Percentiles rank a stretch among this genome's conserved stretches.
These are phyloP conservation scores for Gulo gulo DNA, from an alignment of 2,113 vertebrate species.

Conservation along the genomic window DNA sequence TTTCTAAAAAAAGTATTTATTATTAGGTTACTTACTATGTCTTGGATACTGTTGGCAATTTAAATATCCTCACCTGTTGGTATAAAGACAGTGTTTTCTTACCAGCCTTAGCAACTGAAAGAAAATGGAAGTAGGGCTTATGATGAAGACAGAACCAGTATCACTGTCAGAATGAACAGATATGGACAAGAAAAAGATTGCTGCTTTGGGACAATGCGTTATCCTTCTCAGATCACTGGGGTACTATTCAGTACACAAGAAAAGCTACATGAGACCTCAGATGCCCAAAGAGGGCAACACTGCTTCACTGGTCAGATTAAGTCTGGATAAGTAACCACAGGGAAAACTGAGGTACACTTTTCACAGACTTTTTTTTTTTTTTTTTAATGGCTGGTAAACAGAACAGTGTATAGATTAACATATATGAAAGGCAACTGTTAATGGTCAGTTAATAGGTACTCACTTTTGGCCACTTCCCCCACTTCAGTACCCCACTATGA, in stretches of 20 bases:
- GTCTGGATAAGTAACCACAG: neutral
- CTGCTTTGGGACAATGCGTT: neutral
- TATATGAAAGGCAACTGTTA: neutral
- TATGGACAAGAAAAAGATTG: neutral
- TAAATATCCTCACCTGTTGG: neutral
- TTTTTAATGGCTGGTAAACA: neutral
- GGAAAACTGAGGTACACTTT: neutral
- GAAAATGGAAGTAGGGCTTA: neutral
- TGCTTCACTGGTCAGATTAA: neutral
- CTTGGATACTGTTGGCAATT: slow-evolving; percentile 20
- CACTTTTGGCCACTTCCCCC: neutral
- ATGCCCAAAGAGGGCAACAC: neutral
- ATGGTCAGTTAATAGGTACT: neutral
- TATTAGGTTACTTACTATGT: neutral
- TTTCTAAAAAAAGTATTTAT: slow-evolving; percentile 22
- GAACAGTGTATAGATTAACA: neutral
- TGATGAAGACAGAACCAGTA: neutral
- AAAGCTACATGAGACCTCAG: neutral
- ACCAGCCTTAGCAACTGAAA: neutral
- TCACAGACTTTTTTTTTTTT: neutral
- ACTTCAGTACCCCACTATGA: neutral
- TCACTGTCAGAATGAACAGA: slow-evolving; percentile 3
- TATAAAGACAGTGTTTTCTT: neutral
- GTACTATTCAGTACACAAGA: neutral
- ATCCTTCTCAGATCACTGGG: neutral